These are phyloP conservation scores for Stegophylla sp. DNA, from an alignment of 2,888 invertebrate species.

Conservation along the genomic window DNA sequence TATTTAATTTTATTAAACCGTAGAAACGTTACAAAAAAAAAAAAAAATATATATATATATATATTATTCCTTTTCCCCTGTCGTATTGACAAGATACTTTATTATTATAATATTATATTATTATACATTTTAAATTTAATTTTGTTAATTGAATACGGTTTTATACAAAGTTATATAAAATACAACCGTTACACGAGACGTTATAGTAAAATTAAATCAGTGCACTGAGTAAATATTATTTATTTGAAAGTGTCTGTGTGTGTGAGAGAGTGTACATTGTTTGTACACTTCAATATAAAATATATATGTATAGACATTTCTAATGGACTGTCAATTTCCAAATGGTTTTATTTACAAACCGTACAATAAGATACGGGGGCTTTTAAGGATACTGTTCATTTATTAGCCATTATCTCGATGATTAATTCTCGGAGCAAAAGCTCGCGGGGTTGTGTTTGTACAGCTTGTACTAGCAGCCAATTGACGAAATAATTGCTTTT, in stretches of 20 bases:
- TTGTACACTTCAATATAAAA: too few species aligned
- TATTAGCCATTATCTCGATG: slow-evolving; percentile 19
- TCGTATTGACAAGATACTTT: too few species aligned
- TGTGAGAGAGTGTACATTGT: not conserved
- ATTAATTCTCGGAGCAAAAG: slow-evolving; percentile 5
- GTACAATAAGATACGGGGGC: slow-evolving; percentile 28
- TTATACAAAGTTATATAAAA: too few species aligned
- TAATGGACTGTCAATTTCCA: slow-evolving; percentile 30
- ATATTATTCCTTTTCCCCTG: too few species aligned
- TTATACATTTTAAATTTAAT: too few species aligned
- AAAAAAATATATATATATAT: too few species aligned
- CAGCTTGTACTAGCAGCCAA: slow-evolving; percentile 13
- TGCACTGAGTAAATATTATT: slow-evolving; percentile 13
- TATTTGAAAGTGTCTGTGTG: not conserved
- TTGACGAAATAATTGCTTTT: slow-evolving; percentile 40
- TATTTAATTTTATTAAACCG: too few species aligned
- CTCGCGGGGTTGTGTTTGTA: slow-evolving; percentile 12
- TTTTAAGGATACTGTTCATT: slow-evolving; percentile 29
- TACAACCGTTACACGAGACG: not conserved
- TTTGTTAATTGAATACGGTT: too few species aligned
- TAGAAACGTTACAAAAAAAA: too few species aligned
- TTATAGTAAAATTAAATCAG: not conserved
- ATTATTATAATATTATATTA: too few species aligned
- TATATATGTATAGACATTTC: not conserved
- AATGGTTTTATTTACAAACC: slow-evolving; percentile 19